phyloP scores from a whole-genome alignment of 2,888 invertebrate genomes.

The Arge pagana region DNA sequence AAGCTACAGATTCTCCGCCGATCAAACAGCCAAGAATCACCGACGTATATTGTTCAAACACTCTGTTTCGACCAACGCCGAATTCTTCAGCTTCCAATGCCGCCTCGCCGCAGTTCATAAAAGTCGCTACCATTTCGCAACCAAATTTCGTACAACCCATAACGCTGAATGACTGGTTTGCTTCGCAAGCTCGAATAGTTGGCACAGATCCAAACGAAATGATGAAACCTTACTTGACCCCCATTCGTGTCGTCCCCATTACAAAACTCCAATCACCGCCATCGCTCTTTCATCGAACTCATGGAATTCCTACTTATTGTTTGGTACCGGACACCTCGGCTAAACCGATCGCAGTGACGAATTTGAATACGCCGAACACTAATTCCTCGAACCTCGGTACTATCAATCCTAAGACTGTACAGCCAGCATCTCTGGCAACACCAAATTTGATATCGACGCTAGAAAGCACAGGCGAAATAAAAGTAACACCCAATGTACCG shows the following conservation, averaged over 20 bases:
- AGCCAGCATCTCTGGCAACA: neutral
- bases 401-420: neutral
- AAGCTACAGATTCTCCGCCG: slow-evolving; percentile 7
- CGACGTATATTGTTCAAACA: slow-evolving; percentile 7
- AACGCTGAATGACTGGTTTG: slow-evolving; percentile 23
- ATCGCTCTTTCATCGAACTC: slow-evolving; percentile 47
- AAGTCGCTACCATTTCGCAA: slow-evolving; percentile 26
- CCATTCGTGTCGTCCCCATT: slow-evolving; percentile 51
- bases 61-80: neutral
- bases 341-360: neutral
- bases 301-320: slow-evolving; percentile 52
- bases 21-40: slow-evolving; percentile 20
- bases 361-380: slow-evolving; percentile 12
- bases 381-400: slow-evolving; percentile 18
- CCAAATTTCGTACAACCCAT: slow-evolving; percentile 16
- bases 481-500: slow-evolving; percentile 3
- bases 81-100: too few species aligned
- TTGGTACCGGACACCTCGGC: slow-evolving; percentile 44
- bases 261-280: slow-evolving; percentile 48
- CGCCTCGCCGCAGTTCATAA: slow-evolving; percentile 33
- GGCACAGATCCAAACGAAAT: slow-evolving; percentile 30
- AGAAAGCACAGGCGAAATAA: neutral
- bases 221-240: slow-evolving; percentile 43
- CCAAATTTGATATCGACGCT: neutral
- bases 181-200: slow-evolving; percentile 11